Evolutionary conservation across 2,113 vertebrate genomes (phyloP).

Genomic region (Panthera tigris): DNA sequence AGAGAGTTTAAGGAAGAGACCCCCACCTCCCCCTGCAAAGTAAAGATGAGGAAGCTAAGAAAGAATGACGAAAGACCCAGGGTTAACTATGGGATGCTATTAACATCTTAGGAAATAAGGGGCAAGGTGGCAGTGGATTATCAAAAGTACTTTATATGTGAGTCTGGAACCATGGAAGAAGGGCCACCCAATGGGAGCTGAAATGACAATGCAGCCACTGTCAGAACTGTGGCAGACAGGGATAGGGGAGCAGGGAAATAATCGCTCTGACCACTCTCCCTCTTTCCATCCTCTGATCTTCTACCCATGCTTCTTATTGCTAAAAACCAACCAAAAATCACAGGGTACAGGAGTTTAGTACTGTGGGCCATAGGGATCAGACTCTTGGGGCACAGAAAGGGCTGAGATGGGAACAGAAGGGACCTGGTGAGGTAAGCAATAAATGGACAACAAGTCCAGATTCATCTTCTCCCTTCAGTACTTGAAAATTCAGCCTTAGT

Average conservation of each 20-base stretch:
- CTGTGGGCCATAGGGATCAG: background rate
- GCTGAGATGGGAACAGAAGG: background rate
- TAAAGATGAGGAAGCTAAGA: background rate
- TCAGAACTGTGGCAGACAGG: background rate
- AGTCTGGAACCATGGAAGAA: background rate
- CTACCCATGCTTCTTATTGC: background rate
- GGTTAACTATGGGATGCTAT: background rate
- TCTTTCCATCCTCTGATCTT: background rate
- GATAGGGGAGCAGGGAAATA: background rate
- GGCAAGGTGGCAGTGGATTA: background rate
- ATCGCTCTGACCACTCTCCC: rapidly evolving
- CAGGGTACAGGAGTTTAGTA: background rate
- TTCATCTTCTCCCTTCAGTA: background rate
- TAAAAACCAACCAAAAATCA: background rate
- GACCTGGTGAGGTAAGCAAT: background rate
- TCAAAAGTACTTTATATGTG: background rate
- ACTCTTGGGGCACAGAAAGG: background rate
- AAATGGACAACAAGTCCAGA: background rate
- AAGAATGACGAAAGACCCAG: background rate
- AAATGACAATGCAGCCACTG: background rate
- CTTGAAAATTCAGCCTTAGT: background rate
- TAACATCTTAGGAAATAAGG: background rate
- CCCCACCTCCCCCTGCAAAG: background rate
- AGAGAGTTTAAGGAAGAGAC: background rate
- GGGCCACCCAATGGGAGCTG: background rate